Conservation (phyloP, 1,140 invertebrate genomes). For the Rhagoletis zephyria region DNA sequence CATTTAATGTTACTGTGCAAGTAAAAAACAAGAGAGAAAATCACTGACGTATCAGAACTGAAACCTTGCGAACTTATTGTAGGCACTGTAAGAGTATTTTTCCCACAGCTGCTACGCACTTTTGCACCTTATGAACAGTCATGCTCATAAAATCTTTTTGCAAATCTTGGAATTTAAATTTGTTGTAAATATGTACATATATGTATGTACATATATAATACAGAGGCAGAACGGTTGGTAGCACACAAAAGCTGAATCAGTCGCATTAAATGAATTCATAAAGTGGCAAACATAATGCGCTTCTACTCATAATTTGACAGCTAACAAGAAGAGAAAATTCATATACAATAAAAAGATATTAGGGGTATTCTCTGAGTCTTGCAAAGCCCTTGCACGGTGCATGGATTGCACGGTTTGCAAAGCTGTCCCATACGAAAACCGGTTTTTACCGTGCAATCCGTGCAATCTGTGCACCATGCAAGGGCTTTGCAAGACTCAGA, state of each 20-base stretch:
- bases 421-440: too few species aligned
- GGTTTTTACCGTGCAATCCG: too few species aligned
- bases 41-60: too few species aligned
- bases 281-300: slow-evolving; percentile 42
- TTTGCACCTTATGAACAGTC: too few species aligned
- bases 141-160: neutral
- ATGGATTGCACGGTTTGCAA: too few species aligned
- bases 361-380: too few species aligned
- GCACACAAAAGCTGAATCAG: slow-evolving; percentile 11
- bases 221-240: neutral
- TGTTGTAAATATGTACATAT: neutral
- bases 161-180: neutral
- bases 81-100: neutral
- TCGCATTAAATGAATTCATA: slow-evolving; percentile 37
- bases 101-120: neutral
- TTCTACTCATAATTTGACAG: slow-evolving; percentile 38
- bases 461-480: too few species aligned
- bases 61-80: neutral
- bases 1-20: too few species aligned
- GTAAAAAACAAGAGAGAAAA: too few species aligned
- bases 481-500: too few species aligned
- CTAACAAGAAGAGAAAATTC: slow-evolving; percentile 24
- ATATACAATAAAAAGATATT: neutral
- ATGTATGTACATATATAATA: neutral
- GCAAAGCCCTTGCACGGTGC: too few species aligned